Percentiles rank a stretch among this genome's conserved stretches.
Evolutionary conservation across 2,113 vertebrate genomes (phyloP).

Genomic region (Maylandia zebra): DNA sequence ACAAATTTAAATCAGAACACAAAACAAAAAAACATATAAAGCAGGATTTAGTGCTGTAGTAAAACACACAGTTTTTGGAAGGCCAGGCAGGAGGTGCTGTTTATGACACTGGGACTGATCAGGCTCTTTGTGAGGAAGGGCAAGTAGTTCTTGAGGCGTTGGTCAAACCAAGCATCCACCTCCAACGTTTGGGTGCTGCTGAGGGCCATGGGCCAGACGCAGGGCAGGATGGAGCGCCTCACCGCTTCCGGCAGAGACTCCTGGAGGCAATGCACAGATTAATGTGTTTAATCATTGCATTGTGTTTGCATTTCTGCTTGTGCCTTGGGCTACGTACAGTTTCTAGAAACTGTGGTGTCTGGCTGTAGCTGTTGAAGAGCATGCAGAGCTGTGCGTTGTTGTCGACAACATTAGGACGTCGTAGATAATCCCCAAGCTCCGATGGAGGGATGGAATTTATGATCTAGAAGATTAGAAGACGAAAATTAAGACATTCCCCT

Average conservation of each 20-base stretch:
- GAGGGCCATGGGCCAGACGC: conserved; percentile 65
- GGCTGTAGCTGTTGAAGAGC: conserved; percentile 46
- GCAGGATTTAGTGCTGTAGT: background rate
- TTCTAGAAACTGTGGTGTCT: conserved; percentile 47
- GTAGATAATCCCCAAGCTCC: conserved; percentile 48
- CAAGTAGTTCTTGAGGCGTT: conserved; percentile 44
- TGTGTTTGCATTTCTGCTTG: background rate
- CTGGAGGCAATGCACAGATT: conserved; percentile 18
- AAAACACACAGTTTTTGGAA: conserved; percentile 66
- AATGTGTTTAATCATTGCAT: background rate
- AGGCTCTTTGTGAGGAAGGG: conserved; percentile 56
- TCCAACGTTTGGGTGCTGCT: conserved; percentile 27
- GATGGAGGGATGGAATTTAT: conserved; percentile 61
- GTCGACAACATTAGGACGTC: conserved; percentile 16
- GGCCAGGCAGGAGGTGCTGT: conserved; percentile 51
- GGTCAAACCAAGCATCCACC: conserved; percentile 60
- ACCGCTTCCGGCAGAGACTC: conserved; percentile 35
- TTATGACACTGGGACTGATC: conserved; percentile 36
- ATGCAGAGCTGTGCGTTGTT: conserved; percentile 37
- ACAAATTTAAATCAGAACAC: background rate
- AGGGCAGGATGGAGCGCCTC: conserved; percentile 40
- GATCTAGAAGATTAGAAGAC: conserved; percentile 42
- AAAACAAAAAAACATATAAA: background rate
- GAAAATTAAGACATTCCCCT: background rate
- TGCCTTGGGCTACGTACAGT: conserved; percentile 17